Base-by-base conservation (phyloP, 2,888 invertebrate genomes). In the Stictocephala bisonia region DNA sequence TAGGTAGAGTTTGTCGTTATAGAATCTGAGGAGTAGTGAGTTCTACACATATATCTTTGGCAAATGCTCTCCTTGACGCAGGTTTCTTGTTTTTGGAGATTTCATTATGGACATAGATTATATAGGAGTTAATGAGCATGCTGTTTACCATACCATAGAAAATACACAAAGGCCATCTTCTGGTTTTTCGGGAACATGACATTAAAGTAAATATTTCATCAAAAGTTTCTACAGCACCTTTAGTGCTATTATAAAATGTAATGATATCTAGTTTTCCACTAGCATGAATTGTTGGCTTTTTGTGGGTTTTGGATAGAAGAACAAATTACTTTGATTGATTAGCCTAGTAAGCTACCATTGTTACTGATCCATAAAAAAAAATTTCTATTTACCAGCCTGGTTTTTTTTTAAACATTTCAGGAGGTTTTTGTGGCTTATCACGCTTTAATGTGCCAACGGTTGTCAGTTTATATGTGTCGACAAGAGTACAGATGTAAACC, bases 401-500 rank as follows among this genome's bases (percentile, higher is more conserved):
- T 22, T 66, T 13, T 6, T 18, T 41, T 66, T 41, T 40, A 11
- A 66, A 24, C 41, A 40, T 41, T 40, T 18, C 66, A 22, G 66
- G n/a, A 41, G 66, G 41, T 20, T 41, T 66, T 44, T 66, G 41
- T 66, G 66, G 41, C 66, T 66, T 66, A 15, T 66, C 66, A n/a
- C 41, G 6, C 24, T 44, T 66, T 24, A 66, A 24, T 44, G 67
- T 48, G 13, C 67, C 67, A 24, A 67, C 44, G 13, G 48, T 44
- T 44, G 48, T 67, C 26, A 67, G 27, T 67, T 44, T 44, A 13
- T 67, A 48, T 7, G 40, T 44, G n/a, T 67, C 24, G 50, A 31
- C 18, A 74, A 31, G 18, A 64, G 35, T 18, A 74, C 40, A 22
- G 31, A 40, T 9, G 72, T 56, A 29, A 70, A 74, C 71, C 74